Percentiles rank a stretch among this genome's conserved stretches.
These are phyloP conservation scores for Xerus inauris DNA, from an alignment of 2,113 vertebrate species.

Conservation along the genomic window DNA sequence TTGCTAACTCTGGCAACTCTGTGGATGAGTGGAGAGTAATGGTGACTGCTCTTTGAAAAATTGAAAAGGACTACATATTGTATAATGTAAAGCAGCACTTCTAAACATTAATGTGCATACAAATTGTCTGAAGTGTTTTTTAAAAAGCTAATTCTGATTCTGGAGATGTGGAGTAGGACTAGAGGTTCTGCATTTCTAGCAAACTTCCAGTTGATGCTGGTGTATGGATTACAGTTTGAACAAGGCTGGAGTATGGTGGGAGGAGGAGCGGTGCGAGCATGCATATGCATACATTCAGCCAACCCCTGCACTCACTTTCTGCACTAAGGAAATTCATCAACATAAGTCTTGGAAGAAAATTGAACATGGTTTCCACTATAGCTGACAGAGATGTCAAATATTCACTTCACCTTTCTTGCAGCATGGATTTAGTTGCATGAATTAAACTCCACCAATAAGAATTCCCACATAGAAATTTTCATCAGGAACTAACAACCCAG, in stretches of 20 bases:
- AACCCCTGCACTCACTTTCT: conserved; percentile 10
- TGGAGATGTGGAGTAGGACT: neutral
- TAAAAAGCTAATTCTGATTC: conserved; percentile 24
- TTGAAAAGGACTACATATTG: neutral
- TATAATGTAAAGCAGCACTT: neutral
- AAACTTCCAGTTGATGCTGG: neutral
- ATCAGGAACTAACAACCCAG: neutral
- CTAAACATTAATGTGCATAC: neutral
- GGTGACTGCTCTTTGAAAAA: neutral
- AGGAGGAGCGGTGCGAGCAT: neutral
- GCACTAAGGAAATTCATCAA: neutral
- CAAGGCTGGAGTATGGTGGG: neutral
- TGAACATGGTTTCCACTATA: neutral
- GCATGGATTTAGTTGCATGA: neutral
- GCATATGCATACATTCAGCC: neutral
- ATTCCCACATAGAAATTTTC: neutral
- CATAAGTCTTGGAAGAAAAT: neutral
- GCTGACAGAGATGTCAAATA: neutral
- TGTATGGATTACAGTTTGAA: neutral
- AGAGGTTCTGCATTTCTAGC: neutral
- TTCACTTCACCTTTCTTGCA: neutral
- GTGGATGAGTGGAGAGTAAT: neutral
- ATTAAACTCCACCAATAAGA: neutral
- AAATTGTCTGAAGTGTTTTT: neutral
- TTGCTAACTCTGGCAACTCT: neutral